phyloP scores from a whole-genome alignment of 2,888 invertebrate species.

The Agrotis ipsilon region DNA sequence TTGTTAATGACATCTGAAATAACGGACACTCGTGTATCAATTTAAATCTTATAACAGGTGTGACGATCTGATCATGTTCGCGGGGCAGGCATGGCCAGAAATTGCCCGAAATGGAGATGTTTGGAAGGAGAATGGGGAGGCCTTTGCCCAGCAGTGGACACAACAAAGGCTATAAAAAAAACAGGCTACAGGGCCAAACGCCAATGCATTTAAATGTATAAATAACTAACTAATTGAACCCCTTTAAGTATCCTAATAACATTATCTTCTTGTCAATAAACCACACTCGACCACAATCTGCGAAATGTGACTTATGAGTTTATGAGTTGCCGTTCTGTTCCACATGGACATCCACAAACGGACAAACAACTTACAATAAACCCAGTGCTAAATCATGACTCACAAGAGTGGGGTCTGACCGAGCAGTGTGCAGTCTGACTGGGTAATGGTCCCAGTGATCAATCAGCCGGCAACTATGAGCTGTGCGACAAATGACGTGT shows the following conservation, averaged over 20 bases:
- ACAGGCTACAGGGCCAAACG: neutral
- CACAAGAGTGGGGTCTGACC: slow-evolving; percentile 23
- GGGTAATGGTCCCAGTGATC: slow-evolving; percentile 57
- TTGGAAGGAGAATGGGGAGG: too few species aligned
- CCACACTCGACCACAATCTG: slow-evolving; percentile 23
- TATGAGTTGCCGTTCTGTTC: slow-evolving; percentile 35
- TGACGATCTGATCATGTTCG: too few species aligned
- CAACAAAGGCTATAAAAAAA: too few species aligned
- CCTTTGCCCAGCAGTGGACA: too few species aligned
- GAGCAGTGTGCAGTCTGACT: slow-evolving; percentile 28
- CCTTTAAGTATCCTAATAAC: slow-evolving; percentile 1
- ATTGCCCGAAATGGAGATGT: too few species aligned
- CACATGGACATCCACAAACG: slow-evolving; percentile 33
- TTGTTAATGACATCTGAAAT: too few species aligned
- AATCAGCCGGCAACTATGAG: slow-evolving; percentile 60
- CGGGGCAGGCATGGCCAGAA: too few species aligned
- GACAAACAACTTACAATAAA: slow-evolving; percentile 49
- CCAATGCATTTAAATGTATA: slow-evolving; percentile 18
- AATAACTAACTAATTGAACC: neutral
- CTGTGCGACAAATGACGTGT: slow-evolving; percentile 65
- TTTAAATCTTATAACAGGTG: too few species aligned
- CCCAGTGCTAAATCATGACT: slow-evolving; percentile 67
- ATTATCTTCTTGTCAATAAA: slow-evolving; percentile 40
- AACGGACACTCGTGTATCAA: too few species aligned
- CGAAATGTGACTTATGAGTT: slow-evolving; percentile 21